Conservation (phyloP, 2,113 vertebrate species). For the Pseudorectes ferrugineus region DNA sequence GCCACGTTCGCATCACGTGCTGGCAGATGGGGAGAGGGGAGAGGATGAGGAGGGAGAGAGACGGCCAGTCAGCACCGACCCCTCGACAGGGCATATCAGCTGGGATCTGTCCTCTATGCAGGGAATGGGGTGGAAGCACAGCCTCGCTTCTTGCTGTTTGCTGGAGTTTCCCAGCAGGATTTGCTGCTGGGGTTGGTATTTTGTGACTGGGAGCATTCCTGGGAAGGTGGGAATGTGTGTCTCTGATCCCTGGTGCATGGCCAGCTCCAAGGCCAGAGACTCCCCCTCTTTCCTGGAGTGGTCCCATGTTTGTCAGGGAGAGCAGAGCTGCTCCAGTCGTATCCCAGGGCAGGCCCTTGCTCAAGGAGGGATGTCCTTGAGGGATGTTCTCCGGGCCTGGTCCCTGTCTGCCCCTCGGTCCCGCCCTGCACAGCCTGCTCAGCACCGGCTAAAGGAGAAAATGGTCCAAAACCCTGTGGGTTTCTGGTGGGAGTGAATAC, state of each 20-base stretch:
- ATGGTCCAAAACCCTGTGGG: slow-evolving; percentile 28
- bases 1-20: rapidly evolving
- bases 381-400: rapidly evolving
- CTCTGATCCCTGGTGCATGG: background rate
- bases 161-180: background rate
- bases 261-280: background rate
- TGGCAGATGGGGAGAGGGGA: background rate
- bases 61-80: rapidly evolving
- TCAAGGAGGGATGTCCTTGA: background rate
- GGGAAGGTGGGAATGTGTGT: rapidly evolving
- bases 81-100: rapidly evolving
- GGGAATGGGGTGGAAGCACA: background rate
- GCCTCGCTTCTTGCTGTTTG: background rate
- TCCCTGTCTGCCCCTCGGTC: rapidly evolving
- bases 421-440: background rate
- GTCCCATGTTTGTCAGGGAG: rapidly evolving
- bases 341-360: background rate
- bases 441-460: slow-evolving; percentile 3
- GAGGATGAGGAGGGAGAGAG: background rate
- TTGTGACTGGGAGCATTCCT: background rate
- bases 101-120: background rate
- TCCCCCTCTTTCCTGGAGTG: rapidly evolving
- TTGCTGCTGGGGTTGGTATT: background rate
- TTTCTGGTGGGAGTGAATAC: slow-evolving; percentile 53
- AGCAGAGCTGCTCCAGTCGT: background rate